phyloP scores from a whole-genome alignment of 2,888 invertebrate species.

The Didymodactylos carnosus region DNA sequence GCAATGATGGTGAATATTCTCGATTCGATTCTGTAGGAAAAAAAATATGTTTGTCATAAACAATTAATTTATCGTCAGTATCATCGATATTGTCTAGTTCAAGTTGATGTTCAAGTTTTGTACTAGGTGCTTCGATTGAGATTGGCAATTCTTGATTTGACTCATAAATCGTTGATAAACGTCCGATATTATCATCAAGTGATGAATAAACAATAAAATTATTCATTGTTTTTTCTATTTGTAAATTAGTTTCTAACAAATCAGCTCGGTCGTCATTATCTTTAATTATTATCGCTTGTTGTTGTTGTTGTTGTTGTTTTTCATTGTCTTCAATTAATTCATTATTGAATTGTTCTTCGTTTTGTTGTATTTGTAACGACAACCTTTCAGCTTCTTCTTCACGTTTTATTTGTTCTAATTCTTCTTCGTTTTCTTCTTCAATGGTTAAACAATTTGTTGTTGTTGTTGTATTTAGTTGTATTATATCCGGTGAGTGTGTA shows the following conservation, averaged over 20 bases:
- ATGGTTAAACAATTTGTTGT: neutral
- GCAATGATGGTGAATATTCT: too few relatives aligned
- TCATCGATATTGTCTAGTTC: neutral
- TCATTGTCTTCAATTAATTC: neutral
- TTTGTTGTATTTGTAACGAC: neutral
- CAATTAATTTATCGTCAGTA: neutral
- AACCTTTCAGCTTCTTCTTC: neutral
- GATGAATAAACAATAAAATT: neutral
- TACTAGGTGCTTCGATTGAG: too few relatives aligned
- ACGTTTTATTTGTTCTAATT: neutral
- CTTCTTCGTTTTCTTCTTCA: neutral
- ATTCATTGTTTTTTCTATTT: neutral
- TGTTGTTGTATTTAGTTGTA: too few relatives aligned
- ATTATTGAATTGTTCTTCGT: neutral
- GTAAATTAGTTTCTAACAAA: neutral
- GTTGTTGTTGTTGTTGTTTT: neutral
- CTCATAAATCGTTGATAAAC: neutral
- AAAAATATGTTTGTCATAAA: too few relatives aligned
- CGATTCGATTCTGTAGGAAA: too few relatives aligned
- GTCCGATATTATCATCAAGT: neutral
- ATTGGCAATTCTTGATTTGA: too few relatives aligned
- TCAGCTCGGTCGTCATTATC: neutral
- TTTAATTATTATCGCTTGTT: neutral
- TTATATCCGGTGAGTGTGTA: too few relatives aligned
- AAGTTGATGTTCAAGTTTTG: neutral